These are phyloP conservation scores for Ramphastos sulfuratus DNA, from an alignment of 2,113 vertebrate genomes.

Conservation along the genomic window DNA sequence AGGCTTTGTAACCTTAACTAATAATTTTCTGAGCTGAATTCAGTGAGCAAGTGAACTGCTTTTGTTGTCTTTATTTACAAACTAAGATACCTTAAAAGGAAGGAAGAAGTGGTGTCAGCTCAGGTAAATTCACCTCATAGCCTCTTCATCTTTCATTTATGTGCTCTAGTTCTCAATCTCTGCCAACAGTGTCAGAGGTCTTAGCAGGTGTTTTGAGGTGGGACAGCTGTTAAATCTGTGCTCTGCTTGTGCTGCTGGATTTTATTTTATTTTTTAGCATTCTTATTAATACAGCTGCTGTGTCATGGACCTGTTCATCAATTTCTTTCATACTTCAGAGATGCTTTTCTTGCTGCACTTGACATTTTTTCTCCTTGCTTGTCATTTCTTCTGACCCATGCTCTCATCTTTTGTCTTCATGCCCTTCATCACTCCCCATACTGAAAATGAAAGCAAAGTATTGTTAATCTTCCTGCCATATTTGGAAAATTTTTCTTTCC, in stretches of 20 bases:
- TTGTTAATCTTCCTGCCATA: neutral
- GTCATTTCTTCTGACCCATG: neutral
- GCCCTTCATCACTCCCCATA: neutral
- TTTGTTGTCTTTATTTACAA: neutral
- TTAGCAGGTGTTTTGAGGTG: neutral
- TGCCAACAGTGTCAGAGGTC: neutral
- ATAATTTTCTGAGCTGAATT: neutral
- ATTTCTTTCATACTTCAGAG: constrained; percentile 22
- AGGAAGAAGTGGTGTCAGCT: neutral
- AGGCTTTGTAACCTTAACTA: neutral
- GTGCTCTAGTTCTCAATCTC: neutral
- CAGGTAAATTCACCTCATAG: neutral
- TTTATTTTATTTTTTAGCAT: neutral
- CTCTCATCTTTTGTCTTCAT: neutral
- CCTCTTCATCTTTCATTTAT: neutral
- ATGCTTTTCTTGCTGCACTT: neutral
- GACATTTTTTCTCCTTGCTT: neutral
- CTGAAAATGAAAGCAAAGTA: neutral
- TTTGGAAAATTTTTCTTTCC: neutral
- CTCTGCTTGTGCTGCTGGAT: neutral
- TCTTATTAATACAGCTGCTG: neutral
- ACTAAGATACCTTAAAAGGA: neutral
- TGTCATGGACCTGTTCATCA: neutral
- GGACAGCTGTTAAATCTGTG: neutral
- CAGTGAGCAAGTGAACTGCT: neutral